These are phyloP conservation scores for Brachionus rubens DNA, from an alignment of 1,140 invertebrate genomes.

Conservation along the genomic window DNA sequence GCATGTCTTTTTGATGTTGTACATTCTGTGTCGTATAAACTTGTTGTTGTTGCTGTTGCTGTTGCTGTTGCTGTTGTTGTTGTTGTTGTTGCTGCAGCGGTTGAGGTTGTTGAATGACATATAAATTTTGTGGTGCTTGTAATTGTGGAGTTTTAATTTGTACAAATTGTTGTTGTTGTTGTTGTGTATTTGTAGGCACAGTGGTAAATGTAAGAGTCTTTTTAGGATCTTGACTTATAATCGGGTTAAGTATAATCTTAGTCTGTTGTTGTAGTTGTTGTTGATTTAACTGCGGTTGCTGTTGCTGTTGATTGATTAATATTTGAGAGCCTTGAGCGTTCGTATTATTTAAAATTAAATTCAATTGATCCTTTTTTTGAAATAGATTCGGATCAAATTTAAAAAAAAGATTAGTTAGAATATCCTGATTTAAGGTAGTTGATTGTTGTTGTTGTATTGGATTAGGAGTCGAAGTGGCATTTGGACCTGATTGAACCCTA, in stretches of 20 bases:
- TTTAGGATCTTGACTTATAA: no score
- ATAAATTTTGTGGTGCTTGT: neutral
- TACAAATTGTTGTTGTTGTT: no score
- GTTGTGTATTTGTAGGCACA: no score
- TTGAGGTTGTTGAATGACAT: neutral
- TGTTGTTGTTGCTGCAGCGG: neutral
- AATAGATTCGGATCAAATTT: slow-evolving; percentile 29
- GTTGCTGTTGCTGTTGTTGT: neutral
- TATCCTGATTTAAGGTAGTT: slow-evolving; percentile 18
- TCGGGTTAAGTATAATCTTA: no score
- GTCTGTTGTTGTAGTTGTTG: neutral
- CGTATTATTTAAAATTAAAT: neutral
- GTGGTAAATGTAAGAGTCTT: no score
- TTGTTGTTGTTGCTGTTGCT: neutral
- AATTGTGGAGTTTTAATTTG: no score
- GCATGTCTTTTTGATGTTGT: neutral
- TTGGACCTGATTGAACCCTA: neutral
- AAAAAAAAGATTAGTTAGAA: slow-evolving; percentile 27
- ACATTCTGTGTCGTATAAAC: neutral
- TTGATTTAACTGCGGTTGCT: no score
- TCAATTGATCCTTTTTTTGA: slow-evolving; percentile 23
- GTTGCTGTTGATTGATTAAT: neutral
- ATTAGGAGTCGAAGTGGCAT: slow-evolving; percentile 11
- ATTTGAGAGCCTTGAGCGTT: neutral
- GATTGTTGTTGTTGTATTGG: slow-evolving; percentile 8